Base-by-base conservation (phyloP, 2,797 vertebrate species). In the Sparidentex hasta region DNA sequence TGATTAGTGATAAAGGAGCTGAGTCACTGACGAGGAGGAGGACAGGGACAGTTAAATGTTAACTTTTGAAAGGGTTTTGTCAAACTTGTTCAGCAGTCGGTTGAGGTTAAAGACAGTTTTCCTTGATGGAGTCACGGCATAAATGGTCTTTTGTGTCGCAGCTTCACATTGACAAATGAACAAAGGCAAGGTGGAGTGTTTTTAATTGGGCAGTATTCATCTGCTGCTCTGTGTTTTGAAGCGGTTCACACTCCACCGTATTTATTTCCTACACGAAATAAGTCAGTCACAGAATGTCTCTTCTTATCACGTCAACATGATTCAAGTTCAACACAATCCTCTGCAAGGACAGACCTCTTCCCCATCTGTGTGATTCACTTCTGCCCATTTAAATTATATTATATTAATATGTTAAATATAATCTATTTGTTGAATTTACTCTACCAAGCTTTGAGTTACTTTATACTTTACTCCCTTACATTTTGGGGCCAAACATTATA, bases 1-100 rank as follows among this genome's bases (percentile, higher is more conserved):
- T 66, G 83, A 87, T 90, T 74, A 38, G 4, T 2, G 79, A 91
- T 90, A 81, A 89, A 70, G 50, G 29, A 48, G 68, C 59, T 18
- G 65, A 83, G 62, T 58, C 62, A 66, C 3, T 55, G 67, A 71
- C 41, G 51, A 48, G 61, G 29, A 73, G 20, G 57, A 0, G 13
- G 44, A 61, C 38, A 38, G 38, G 56, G 9, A 29, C 8, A 20
- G 38, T 38, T 57, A 52, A 57, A 46, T 11, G 0, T 44, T 64
- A 18, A 54, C 25, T 61, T 66, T 14, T 6, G 7, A 61, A 65
- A 17, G 12, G 21, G 17, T 61, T 64, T 68, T n/a, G 25, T 66
- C 13, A 20, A 54, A 46, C 65, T 76, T 65, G 62, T 44, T 46
- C 50, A 23, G 33, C 27, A 59, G 70, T 27, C 27, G 7, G 29